A percentile compares a stretch with the other conserved stretches of the same genome.
These are phyloP conservation scores for Mythimna lalbum DNA, from an alignment of 2,888 invertebrate species.

Conservation along the genomic window DNA sequence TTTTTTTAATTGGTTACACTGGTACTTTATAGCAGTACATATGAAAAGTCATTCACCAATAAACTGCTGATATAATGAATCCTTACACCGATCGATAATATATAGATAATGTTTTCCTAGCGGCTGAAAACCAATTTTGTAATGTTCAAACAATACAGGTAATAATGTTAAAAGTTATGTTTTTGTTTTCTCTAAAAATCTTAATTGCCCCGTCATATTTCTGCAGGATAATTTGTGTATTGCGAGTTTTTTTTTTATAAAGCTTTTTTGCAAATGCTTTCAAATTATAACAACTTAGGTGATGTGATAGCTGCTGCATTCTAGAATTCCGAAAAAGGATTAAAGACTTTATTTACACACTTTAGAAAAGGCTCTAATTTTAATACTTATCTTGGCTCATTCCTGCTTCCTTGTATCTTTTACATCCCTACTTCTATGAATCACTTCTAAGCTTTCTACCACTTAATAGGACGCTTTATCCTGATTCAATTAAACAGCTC, in stretches of 20 bases:
- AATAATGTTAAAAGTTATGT: background rate
- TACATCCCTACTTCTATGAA: background rate
- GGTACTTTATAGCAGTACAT: too few species aligned
- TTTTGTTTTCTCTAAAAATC: background rate
- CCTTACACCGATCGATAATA: background rate
- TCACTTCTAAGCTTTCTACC: background rate
- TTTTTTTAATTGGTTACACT: background rate
- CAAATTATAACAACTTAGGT: constrained; percentile 9
- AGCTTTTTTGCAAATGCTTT: background rate
- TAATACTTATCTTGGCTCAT: background rate
- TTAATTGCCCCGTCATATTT: background rate
- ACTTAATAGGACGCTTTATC: constrained; percentile 1
- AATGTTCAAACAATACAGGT: too few species aligned
- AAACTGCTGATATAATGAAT: background rate
- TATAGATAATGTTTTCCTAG: background rate
- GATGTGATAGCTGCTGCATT: background rate
- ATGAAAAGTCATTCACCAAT: too few species aligned
- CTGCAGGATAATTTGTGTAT: background rate
- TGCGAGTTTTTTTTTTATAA: background rate
- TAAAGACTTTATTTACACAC: background rate
- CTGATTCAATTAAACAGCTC: constrained; percentile 29
- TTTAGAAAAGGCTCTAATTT: background rate
- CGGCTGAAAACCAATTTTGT: too few species aligned
- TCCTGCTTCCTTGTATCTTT: background rate
- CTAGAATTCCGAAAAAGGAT: background rate